Evolutionary conservation across 2,888 invertebrate species (phyloP), one percentile per base, ranked within the genome.

Genomic region (Lepidocyrtoides sp.): DNA sequence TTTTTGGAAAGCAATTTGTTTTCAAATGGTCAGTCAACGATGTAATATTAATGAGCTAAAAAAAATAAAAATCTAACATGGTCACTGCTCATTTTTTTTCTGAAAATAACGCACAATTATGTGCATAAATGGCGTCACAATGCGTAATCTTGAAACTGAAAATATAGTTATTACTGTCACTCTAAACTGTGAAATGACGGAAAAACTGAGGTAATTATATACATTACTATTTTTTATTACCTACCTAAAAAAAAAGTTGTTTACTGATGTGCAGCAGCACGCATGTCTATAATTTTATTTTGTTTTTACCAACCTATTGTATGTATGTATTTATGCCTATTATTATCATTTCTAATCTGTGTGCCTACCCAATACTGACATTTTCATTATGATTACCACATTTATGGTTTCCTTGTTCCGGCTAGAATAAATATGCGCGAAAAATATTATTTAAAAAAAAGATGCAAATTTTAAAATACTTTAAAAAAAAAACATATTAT

Each of bases 1-100:
- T 66, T 41, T 75, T 75, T 75, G 48, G 75, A 75, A 75, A 75
- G 75, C 51, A 75, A 75, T 75, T 75, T 75, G 26, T 51, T 48
- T 26, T 10, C 23, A 26, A 26, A 26, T 48, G 48, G 44, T 26
- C 26, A 75, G 48, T 75, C 23, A 75, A 48, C 41, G 23, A 10
- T 72, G 44, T 20, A 72, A 72, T 66, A 20, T 3, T 66, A 72
- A 72, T 8, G 17, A 7, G 14, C 17, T 36, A 12, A 69, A 17
- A 69, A 69, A 12, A 23, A 4, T 57, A 60, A 26, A 60, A 23
- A 8, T 5, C 26, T 26, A 8, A 44, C 2, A 54, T 54, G 17
- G 14, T 54, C 2, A 51, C 14, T 51, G n/a, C n/a, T n/a, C n/a
- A n/a, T n/a, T n/a, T n/a, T n/a, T n/a, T n/a, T n/a, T n/a, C 5